Evolutionary conservation across 2,113 vertebrate genomes (phyloP).

Genomic region (Thunnus maccoyii): DNA sequence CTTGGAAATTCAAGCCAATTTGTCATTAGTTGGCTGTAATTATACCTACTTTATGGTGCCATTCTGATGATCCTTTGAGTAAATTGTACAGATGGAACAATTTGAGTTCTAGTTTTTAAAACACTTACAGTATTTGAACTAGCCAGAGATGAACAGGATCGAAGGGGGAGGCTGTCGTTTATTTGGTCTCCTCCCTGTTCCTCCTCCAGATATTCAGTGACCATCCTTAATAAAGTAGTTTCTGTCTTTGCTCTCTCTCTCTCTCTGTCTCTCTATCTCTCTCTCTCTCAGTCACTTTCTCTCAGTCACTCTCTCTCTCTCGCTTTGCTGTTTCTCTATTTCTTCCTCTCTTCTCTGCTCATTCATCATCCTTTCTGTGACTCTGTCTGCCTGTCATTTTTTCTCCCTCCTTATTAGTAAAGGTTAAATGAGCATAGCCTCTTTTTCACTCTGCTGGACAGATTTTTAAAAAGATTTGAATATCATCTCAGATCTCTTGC

Average conservation of each 20-base stretch:
- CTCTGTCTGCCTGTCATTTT: slow-evolving; percentile 9
- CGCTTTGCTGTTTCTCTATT: not conserved
- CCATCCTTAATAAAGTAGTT: slow-evolving; percentile 17
- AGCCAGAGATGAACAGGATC: slow-evolving; percentile 33
- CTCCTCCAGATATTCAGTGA: slow-evolving; percentile 16
- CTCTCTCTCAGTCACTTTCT: not conserved
- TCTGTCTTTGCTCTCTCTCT: slow-evolving; percentile 10
- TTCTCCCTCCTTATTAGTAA: slow-evolving; percentile 33
- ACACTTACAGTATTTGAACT: slow-evolving; percentile 59
- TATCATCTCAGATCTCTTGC: not conserved
- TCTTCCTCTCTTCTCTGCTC: slow-evolving; percentile 4
- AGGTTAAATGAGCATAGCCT: slow-evolving; percentile 24
- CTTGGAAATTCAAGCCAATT: slow-evolving; percentile 66
- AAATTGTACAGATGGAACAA: slow-evolving; percentile 69
- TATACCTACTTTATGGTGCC: slow-evolving; percentile 59
- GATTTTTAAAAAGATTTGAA: not conserved
- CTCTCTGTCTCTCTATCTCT: not conserved
- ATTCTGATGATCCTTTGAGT: slow-evolving; percentile 64
- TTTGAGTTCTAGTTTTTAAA: slow-evolving; percentile 62
- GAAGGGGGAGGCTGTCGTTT: not conserved
- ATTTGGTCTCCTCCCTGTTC: slow-evolving; percentile 9
- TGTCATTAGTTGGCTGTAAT: slow-evolving; percentile 71
- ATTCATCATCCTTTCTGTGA: slow-evolving; percentile 21
- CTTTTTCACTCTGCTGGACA: slow-evolving; percentile 14
- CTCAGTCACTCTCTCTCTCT: not conserved